A percentile compares a stretch with the other conserved stretches of the same genome.
These are phyloP conservation scores for Eunapius fragilis DNA, from an alignment of 37 sponge, comb jelly and placozoan genomes.

Conservation along the genomic window DNA sequence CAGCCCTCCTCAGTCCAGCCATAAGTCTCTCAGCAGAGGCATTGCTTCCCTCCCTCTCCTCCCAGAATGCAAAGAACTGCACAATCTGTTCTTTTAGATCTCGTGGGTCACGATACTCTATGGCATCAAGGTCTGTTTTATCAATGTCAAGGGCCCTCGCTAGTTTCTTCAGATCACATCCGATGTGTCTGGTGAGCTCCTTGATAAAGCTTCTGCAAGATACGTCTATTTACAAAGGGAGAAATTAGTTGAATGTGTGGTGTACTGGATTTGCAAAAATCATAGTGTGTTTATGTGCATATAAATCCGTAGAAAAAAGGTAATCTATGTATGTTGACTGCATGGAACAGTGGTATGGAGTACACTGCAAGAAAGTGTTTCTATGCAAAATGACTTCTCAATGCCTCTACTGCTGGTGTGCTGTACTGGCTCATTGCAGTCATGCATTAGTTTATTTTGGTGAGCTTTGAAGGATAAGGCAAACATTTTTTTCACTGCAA, in stretches of 20 bases:
- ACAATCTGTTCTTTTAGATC: neutral
- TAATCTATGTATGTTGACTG: too few species aligned
- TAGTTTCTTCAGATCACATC: neutral
- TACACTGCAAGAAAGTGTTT: too few species aligned
- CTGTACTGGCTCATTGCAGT: too few species aligned
- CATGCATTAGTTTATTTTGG: too few species aligned
- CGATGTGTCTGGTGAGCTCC: neutral
- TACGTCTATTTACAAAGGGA: neutral
- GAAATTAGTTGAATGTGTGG: too few species aligned
- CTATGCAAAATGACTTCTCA: too few species aligned
- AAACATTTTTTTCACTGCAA: too few species aligned
- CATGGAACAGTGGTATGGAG: too few species aligned
- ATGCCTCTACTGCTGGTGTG: too few species aligned
- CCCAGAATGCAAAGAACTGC: neutral
- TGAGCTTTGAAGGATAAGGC: too few species aligned
- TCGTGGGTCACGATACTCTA: neutral
- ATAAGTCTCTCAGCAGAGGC: neutral
- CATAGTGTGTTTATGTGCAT: neutral
- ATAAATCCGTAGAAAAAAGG: too few species aligned
- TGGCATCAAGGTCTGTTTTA: constrained; percentile 4
- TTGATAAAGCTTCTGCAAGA: neutral
- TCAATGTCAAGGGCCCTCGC: neutral
- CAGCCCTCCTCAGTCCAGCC: neutral
- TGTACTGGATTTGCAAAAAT: neutral
- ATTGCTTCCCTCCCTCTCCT: neutral